phyloP scores from a whole-genome alignment of 2,888 invertebrate genomes.

The Lumbricus terrestris region DNA sequence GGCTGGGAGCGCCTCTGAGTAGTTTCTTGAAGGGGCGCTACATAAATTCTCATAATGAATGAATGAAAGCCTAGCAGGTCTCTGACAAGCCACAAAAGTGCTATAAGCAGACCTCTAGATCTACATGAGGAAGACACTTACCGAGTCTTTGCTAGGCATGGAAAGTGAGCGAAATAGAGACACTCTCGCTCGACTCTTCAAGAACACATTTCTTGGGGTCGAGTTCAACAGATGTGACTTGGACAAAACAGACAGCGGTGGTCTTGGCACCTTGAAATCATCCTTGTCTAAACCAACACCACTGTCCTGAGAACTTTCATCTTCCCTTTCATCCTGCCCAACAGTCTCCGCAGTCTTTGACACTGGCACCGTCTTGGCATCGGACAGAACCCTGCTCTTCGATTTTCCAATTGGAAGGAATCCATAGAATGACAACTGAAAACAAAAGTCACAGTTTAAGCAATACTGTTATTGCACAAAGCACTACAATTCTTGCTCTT shows the following conservation, averaged over 20 bases:
- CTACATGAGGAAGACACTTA: not conserved
- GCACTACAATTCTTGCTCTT: not conserved
- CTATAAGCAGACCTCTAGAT: not conserved
- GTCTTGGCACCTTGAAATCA: slow-evolving; percentile 5
- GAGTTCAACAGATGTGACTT: not conserved
- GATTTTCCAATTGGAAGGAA: not conserved
- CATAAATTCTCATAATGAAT: no score
- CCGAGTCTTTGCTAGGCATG: not conserved
- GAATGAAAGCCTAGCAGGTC: no score
- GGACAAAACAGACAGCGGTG: not conserved
- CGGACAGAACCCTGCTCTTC: not conserved
- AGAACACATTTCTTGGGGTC: not conserved
- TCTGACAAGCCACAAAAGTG: not conserved
- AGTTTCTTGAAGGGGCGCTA: no score
- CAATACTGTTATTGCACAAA: not conserved
- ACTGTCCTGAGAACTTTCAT: slow-evolving; percentile 13
- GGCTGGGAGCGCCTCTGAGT: no score
- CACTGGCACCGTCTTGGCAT: not conserved
- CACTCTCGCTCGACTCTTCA: not conserved
- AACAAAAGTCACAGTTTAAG: not conserved
- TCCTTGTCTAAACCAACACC: slow-evolving; percentile 4
- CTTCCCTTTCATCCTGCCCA: not conserved
- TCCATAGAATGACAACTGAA: slow-evolving; percentile 9
- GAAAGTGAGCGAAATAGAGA: not conserved
- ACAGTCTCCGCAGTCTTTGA: not conserved